These are phyloP conservation scores for Caenorhabditis sinica DNA, from an alignment of 2,888 invertebrate genomes.

Conservation along the genomic window DNA sequence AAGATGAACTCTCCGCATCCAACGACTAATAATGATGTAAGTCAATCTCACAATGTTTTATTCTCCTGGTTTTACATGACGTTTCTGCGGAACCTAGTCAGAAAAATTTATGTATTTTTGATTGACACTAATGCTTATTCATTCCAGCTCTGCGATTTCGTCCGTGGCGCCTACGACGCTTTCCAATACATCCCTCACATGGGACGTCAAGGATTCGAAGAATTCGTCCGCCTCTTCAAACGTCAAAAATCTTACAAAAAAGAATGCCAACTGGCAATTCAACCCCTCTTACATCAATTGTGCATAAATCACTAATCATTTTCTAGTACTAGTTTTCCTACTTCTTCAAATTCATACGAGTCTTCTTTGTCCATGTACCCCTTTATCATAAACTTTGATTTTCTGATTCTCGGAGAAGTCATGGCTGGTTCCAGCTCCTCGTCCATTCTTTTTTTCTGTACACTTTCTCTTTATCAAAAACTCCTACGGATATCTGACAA, in stretches of 20 bases:
- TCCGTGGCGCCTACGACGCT: constrained; percentile 48
- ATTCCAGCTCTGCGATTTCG: constrained; percentile 27
- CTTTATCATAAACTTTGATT: not conserved
- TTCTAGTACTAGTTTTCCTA: not conserved
- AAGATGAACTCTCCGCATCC: constrained; percentile 60
- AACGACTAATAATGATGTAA: constrained; percentile 37
- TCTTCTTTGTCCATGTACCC: not conserved
- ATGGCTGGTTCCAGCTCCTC: constrained; percentile 54
- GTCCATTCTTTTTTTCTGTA: constrained; percentile 7
- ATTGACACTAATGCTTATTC: not conserved
- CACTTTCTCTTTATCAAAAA: constrained; percentile 5
- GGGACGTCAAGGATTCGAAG: constrained; percentile 53
- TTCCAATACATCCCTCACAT: constrained; percentile 61
- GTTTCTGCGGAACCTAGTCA: not conserved
- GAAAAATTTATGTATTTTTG: too few species aligned
- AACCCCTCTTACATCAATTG: constrained; percentile 38
- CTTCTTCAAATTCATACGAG: constrained; percentile 8
- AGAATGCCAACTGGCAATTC: constrained; percentile 35
- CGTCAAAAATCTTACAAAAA: constrained; percentile 62
- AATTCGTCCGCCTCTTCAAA: constrained; percentile 57
- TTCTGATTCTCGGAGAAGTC: not conserved
- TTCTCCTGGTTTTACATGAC: not conserved
- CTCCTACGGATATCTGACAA: constrained; percentile 16
- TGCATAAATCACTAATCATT: constrained; percentile 9
- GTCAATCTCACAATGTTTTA: not conserved